These are phyloP conservation scores for Tetranychus truncatus DNA, from an alignment of 2,888 invertebrate species.

Conservation along the genomic window DNA sequence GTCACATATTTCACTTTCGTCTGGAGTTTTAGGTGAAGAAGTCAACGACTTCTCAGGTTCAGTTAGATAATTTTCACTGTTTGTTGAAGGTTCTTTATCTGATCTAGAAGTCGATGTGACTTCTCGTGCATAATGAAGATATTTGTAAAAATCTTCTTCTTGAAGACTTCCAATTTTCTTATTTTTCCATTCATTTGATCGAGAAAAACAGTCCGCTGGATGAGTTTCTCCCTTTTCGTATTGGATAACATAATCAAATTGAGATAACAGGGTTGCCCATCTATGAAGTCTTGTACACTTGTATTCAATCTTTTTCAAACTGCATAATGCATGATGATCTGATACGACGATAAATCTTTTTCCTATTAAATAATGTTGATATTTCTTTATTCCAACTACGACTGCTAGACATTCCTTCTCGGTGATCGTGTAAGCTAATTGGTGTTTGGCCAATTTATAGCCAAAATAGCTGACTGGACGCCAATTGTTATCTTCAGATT, in stretches of 20 bases:
- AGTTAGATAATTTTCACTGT: too few relatives aligned
- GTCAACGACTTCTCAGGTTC: neutral
- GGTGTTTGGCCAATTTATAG: constrained; percentile 24
- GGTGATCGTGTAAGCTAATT: constrained; percentile 22
- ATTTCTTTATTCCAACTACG: neutral
- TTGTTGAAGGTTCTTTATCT: too few relatives aligned
- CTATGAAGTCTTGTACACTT: neutral
- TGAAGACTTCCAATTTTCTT: neutral
- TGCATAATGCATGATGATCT: neutral
- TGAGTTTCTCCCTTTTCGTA: neutral
- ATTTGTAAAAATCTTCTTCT: neutral
- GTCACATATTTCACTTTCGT: neutral
- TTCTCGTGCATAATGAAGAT: neutral
- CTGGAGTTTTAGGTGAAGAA: neutral
- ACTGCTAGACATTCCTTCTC: neutral
- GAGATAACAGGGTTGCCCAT: neutral
- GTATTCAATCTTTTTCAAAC: neutral
- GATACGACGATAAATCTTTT: neutral
- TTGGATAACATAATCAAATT: neutral
- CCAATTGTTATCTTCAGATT: neutral
- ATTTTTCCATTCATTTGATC: neutral
- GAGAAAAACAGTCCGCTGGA: neutral
- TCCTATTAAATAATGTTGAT: neutral
- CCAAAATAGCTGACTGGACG: neutral
- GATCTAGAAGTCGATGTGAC: neutral